Evolutionary conservation across 2,797 vertebrate genomes (phyloP).

Genomic region (Centroberyx gerrardi): DNA sequence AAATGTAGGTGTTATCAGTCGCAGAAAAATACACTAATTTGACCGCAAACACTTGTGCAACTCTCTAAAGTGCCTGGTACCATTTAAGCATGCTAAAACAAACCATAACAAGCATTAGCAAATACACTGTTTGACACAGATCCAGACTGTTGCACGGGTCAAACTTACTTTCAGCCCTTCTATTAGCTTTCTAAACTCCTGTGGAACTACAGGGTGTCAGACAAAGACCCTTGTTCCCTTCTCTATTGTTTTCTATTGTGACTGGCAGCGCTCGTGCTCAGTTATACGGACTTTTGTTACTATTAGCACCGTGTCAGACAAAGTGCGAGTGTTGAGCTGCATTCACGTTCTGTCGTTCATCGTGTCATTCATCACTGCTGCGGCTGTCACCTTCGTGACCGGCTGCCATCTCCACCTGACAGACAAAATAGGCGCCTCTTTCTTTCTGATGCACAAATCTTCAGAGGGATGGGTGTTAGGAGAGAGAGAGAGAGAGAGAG

Average conservation of each 20-base stretch:
- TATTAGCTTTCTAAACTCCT: conserved; percentile 22
- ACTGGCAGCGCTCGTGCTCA: conserved; percentile 34
- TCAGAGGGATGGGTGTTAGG: neutral
- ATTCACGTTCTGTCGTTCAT: conserved; percentile 5
- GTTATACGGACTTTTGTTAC: conserved; percentile 26
- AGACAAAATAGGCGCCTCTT: neutral
- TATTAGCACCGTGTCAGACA: conserved; percentile 14
- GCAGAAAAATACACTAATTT: neutral
- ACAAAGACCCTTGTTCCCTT: conserved; percentile 44
- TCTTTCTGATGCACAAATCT: conserved; percentile 25
- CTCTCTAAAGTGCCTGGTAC: too few relatives aligned
- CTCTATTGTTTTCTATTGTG: conserved; percentile 48
- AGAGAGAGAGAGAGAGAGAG: neutral
- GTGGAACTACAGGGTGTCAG: conserved; percentile 9
- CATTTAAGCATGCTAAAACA: neutral
- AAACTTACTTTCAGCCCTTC: conserved; percentile 26
- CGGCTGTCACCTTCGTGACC: conserved; percentile 2
- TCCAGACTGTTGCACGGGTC: conserved; percentile 2
- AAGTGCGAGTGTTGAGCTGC: conserved; percentile 2
- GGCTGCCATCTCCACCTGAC: conserved; percentile 57
- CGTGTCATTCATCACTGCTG: conserved; percentile 8
- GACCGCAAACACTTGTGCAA: too few relatives aligned
- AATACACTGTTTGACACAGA: conserved; percentile 1
- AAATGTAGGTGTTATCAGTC: neutral
- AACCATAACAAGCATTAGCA: neutral